Conservation (phyloP, 2,113 vertebrate species). For the Orthonyx spaldingii region DNA sequence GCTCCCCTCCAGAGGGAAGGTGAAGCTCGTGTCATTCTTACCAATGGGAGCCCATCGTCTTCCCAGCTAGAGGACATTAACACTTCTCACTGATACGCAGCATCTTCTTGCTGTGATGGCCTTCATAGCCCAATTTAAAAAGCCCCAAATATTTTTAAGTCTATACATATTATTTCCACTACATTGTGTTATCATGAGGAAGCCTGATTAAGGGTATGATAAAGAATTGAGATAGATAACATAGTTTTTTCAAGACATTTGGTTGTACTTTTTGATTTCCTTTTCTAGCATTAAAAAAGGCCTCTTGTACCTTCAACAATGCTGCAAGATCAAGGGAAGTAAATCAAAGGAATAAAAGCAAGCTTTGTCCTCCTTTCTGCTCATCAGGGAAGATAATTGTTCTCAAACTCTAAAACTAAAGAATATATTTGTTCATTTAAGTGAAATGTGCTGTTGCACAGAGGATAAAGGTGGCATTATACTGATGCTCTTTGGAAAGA, state of each 20-base stretch:
- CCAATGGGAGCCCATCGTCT: not conserved
- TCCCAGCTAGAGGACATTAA: not conserved
- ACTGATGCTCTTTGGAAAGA: not conserved
- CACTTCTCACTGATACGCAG: not conserved
- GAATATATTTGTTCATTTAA: not conserved
- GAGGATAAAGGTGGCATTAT: not conserved
- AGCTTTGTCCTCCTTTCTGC: not conserved
- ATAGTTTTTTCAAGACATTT: not conserved
- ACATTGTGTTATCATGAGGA: not conserved
- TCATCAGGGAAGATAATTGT: not conserved
- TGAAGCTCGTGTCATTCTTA: not conserved
- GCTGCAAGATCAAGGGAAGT: not conserved
- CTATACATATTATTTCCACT: not conserved
- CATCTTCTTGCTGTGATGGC: not conserved
- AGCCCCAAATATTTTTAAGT: not conserved
- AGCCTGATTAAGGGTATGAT: not conserved
- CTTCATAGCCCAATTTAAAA: not conserved
- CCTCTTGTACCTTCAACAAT: not conserved
- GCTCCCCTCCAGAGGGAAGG: not conserved
- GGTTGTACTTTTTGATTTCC: not conserved
- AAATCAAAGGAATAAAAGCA: constrained; percentile 8
- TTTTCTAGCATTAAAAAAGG: not conserved
- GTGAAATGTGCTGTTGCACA: not conserved
- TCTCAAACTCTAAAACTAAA: not conserved
- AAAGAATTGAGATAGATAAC: not conserved